A percentile compares a stretch with the other conserved stretches of the same genome.
Evolutionary conservation across 2,113 vertebrate species (phyloP).

Genomic region (Atrichornis clamosus): DNA sequence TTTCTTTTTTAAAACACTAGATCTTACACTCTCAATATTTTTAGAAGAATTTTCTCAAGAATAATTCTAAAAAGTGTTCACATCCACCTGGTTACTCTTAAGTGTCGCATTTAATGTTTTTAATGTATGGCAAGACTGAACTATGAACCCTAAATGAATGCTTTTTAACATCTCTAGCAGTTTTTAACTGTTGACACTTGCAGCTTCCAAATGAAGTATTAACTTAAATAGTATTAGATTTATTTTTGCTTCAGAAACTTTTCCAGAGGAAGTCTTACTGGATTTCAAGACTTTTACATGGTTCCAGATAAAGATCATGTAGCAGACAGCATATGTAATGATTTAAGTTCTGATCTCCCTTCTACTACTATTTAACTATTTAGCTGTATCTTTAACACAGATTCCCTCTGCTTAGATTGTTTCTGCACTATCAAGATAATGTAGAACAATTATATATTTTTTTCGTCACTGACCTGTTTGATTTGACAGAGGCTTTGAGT

Average conservation of each 20-base stretch:
- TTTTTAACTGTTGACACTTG: background rate
- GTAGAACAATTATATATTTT: background rate
- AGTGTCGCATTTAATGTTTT: background rate
- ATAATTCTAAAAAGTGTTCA: background rate
- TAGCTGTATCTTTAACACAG: slow-evolving; percentile 32
- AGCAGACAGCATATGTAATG: background rate
- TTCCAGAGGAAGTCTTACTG: slow-evolving; percentile 1
- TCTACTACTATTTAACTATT: background rate
- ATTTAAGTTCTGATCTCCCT: background rate
- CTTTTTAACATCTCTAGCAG: background rate
- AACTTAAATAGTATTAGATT: background rate
- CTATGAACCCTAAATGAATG: background rate
- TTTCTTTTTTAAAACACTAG: background rate
- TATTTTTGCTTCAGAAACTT: background rate
- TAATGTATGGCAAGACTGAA: background rate
- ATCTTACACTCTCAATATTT: slow-evolving; percentile 17
- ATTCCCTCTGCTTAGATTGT: background rate
- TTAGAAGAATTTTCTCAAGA: slow-evolving; percentile 33
- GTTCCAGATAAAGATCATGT: slow-evolving; percentile 3
- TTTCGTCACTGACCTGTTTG: slow-evolving; percentile 67
- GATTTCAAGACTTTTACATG: background rate
- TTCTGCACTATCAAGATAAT: slow-evolving; percentile 9
- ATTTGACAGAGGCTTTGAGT: slow-evolving; percentile 64
- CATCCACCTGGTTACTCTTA: background rate
- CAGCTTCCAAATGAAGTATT: slow-evolving; percentile 46